These are phyloP conservation scores for Euglossa dilemma DNA, from an alignment of 1,140 invertebrate genomes.

Conservation along the genomic window DNA sequence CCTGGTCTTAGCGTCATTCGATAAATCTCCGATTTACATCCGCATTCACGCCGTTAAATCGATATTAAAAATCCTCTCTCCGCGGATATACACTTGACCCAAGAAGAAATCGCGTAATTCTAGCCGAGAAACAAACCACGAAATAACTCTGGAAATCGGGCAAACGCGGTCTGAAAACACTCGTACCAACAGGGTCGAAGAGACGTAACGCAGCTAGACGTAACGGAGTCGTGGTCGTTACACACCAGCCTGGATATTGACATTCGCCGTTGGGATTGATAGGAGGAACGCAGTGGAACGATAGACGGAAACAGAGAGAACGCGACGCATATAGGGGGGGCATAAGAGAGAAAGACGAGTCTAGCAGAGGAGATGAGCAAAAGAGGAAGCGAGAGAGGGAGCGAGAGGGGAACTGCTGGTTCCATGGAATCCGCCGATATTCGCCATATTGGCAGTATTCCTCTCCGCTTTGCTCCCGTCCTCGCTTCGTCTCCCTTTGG, in stretches of 20 bases:
- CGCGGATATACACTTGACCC: too few species aligned
- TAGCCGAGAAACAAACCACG: neutral
- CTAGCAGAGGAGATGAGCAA: neutral
- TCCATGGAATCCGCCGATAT: constrained; percentile 54
- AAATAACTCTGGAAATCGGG: neutral
- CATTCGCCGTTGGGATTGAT: constrained; percentile 51
- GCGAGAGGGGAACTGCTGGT: constrained; percentile 26
- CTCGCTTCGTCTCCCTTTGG: constrained; percentile 61
- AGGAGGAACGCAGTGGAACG: constrained; percentile 3
- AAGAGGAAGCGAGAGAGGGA: neutral
- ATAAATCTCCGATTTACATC: too few species aligned
- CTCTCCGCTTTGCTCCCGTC: constrained; percentile 59
- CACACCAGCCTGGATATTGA: constrained; percentile 46
- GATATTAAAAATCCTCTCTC: too few species aligned
- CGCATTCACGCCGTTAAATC: too few species aligned
- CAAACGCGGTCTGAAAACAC: neutral
- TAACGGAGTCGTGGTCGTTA: constrained; percentile 23
- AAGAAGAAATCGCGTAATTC: too few species aligned
- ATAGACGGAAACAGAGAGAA: constrained; percentile 15
- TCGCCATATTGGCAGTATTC: constrained; percentile 67
- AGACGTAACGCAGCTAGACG: neutral
- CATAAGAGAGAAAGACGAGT: neutral
- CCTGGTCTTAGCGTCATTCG: too few species aligned
- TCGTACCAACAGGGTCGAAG: constrained; percentile 6
- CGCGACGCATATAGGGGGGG: neutral